These are phyloP conservation scores for Tamias sibiricus DNA, from an alignment of 2,113 vertebrate genomes.

Conservation along the genomic window DNA sequence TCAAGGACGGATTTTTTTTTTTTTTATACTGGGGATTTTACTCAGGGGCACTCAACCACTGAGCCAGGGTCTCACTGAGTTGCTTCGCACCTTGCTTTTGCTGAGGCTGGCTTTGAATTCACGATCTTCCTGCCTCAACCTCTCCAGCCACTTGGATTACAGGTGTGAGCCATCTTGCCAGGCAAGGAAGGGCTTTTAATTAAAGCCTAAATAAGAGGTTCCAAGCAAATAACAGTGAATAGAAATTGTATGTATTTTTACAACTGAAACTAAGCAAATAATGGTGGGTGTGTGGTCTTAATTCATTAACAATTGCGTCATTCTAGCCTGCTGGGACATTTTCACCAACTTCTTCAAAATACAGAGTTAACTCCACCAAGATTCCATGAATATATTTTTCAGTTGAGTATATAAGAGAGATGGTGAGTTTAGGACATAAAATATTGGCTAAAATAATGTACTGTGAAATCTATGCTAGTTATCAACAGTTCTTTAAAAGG, in stretches of 20 bases:
- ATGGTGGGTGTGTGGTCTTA: not conserved
- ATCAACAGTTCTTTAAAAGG: too few relatives aligned
- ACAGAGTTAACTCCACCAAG: not conserved
- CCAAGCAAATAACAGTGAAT: not conserved
- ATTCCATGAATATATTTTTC: not conserved
- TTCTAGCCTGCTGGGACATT: accelerated
- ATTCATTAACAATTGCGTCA: not conserved
- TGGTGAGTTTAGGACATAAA: not conserved
- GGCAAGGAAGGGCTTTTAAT: not conserved
- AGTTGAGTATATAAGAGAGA: not conserved
- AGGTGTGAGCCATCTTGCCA: too few relatives aligned
- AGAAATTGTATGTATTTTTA: not conserved
- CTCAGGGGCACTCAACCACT: too few relatives aligned
- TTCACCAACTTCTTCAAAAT: not conserved
- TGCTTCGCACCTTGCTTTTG: too few relatives aligned
- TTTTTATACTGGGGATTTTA: too few relatives aligned
- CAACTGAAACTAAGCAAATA: not conserved
- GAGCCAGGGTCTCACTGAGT: too few relatives aligned
- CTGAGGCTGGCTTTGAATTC: too few relatives aligned
- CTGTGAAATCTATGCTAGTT: not conserved
- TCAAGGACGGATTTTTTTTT: not conserved
- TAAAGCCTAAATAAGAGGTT: not conserved
- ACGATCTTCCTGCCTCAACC: too few relatives aligned
- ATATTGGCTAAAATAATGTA: not conserved
- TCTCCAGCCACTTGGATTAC: too few relatives aligned